A percentile compares a stretch with the other conserved stretches of the same genome.
Evolutionary conservation across 1,140 invertebrate species (phyloP).

Genomic region (Steinernema khuongi): DNA sequence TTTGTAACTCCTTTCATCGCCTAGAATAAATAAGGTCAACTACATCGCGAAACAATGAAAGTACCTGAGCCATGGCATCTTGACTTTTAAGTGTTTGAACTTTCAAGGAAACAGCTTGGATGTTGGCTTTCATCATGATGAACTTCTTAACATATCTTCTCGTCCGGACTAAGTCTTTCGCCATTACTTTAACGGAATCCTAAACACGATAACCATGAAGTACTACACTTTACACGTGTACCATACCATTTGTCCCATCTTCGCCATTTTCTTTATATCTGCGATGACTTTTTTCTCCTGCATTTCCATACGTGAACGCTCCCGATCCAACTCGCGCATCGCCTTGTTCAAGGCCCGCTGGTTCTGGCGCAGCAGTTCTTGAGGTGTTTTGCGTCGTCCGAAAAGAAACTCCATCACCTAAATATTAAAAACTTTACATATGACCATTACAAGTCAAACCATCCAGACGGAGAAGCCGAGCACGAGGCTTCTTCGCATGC

Average conservation of each 20-base stretch:
- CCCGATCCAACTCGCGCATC: conserved; percentile 75
- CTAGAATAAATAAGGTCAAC: conserved; percentile 42
- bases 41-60: background rate
- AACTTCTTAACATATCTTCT: conserved; percentile 93
- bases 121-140: conserved; percentile 98
- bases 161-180: conserved; percentile 94
- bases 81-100: conserved; percentile 96
- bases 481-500: too few species aligned
- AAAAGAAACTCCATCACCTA: conserved; percentile 85
- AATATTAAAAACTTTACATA: background rate
- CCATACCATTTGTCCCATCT: conserved; percentile 92
- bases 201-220: conserved; percentile 59
- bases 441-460: background rate
- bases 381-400: conserved; percentile 87
- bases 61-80: conserved; percentile 88
- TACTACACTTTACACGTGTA: conserved; percentile 12
- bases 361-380: conserved; percentile 95
- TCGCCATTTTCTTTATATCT: conserved; percentile 98
- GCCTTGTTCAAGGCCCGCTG: conserved; percentile 97
- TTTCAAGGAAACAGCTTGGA: conserved; percentile 95
- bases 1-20: conserved; percentile 98
- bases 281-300: conserved; percentile 97
- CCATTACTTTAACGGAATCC: conserved; percentile 99
- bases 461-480: background rate
- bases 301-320: conserved; percentile 89